Base-by-base conservation (phyloP, 1,140 invertebrate species). In the Camponotus vicinus region DNA sequence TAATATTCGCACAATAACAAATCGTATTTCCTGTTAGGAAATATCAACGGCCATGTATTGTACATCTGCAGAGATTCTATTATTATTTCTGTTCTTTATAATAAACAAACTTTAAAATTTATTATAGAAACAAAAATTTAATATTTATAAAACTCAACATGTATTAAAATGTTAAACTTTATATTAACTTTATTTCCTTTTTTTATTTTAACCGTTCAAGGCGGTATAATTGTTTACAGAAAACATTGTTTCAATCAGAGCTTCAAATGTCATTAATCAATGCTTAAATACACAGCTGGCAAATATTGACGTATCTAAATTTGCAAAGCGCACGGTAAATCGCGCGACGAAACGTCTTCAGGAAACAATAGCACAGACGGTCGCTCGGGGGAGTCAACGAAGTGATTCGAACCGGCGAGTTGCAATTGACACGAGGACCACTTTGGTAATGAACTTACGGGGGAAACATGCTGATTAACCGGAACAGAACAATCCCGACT, bases 381-480 rank as follows among this genome's bases (percentile, higher is more conserved):
- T 49, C 45, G 45, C 45, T 55, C 40, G 52, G 37, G 27, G 13
- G 69, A 27, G 73, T 86, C 45, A 88, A 86, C 77, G 88, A 77
- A 3, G 87, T 85, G 90, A 91, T 90, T 89, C 88, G 89, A 91
- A 87, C 88, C 55, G 87, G 70, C 42, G 87, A 69, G 79, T 42
- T 92, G 90, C 92, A 93, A 92, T 92, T 91, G 91, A 91, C 89
- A 90, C 90, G 88, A 91, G 86, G 86, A 86, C 89, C 89, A 93
- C 87, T 92, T 91, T 88, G 77, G 80, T 92, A 93, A 93, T 87
- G 85, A 92, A 92, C 90, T 92, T 91, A 89, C 79, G 21, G 71
- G 27, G 71, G 86, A 91, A 89, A 92, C 90, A 91, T 89, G 91
- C 89, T 93, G 90, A 92, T 93, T 90, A 92, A 92, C 86, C 75